phyloP scores from a whole-genome alignment of 2,888 invertebrate genomes.

The Papilio gigon region DNA sequence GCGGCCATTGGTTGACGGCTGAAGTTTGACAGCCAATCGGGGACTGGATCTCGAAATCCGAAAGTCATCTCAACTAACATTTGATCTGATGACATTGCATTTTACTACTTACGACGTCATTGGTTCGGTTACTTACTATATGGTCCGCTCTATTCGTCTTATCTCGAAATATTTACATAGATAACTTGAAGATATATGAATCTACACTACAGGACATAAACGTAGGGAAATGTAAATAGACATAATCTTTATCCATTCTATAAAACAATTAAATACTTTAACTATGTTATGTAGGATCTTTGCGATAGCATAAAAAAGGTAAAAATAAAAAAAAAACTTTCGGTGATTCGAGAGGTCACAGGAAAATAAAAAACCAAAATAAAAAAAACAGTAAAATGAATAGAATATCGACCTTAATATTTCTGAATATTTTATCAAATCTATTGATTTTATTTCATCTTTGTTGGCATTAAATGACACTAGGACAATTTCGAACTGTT shows the following conservation, averaged over 20 bases:
- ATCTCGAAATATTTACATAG: conserved; percentile 30
- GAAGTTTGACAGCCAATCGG: conserved; percentile 80
- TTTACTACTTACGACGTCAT: conserved; percentile 46
- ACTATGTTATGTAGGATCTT: too few species aligned
- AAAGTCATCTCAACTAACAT: conserved; percentile 80
- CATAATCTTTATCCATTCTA: too few species aligned
- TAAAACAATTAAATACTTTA: too few species aligned
- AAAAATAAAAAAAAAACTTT: too few species aligned
- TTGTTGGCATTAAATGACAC: conserved; percentile 34
- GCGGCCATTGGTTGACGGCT: conserved; percentile 74
- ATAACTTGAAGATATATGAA: neutral
- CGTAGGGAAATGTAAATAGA: neutral
- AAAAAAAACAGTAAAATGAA: too few species aligned
- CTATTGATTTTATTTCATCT: neutral
- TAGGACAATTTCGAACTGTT: conserved; percentile 11
- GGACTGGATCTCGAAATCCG: conserved; percentile 69
- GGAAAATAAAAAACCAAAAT: neutral
- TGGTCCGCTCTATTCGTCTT: conserved; percentile 43
- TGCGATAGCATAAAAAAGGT: too few species aligned
- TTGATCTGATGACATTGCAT: conserved; percentile 69
- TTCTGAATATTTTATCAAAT: neutral
- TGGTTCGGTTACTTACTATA: conserved; percentile 43
- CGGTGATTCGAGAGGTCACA: neutral
- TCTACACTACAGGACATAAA: neutral
- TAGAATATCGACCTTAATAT: neutral